Evolutionary conservation across 2,113 vertebrate genomes (phyloP), one percentile per base, ranked within the genome.

Genomic region (Erythrolamprus reginae): DNA sequence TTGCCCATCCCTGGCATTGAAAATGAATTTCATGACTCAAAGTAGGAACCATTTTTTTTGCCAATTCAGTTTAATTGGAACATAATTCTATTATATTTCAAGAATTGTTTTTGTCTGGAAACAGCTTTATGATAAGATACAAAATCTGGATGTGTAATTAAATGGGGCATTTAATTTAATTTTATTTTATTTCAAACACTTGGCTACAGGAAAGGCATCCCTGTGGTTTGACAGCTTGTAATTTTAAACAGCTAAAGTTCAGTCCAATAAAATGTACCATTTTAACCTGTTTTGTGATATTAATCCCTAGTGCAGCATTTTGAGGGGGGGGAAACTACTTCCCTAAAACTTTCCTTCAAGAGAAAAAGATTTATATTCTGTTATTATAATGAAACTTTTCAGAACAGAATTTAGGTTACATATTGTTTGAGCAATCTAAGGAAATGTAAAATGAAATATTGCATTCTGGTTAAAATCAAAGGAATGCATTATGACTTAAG

Each of bases 111-210:
- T 91, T 88, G 86, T 88, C 45, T 91, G 52, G 90, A 88, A 91
- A 86, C 70, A 50, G 58, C 90, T 91, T 91, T 91, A 88, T 88
- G 86, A 88, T 83, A 91, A 88, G 70, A 83, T 91, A 77, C 86
- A 88, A 91, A 91, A 91, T 77, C 90, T 91, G 90, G 86, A 61
- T 88, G 70, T 88, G 90, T 84, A 91, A 91, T 91, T 91, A 91
- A 91, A 91, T 83, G 86, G 70, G 42, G 45, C 86, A 88, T 91
- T 91, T 91, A 83, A 91, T 88, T 91, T 91, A 38, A 91, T 91
- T 90, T 90, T 8, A 90, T 86, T 90, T 90, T 70, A 90, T 86
- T 88, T 77, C 21, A 24, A 56, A 88, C 90, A 88, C 86, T 91
- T 88, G 87, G 70, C 86, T 77, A 13, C 45, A 58, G 90, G 86